These are phyloP conservation scores for Ibycter americanus DNA, from an alignment of 2,797 vertebrate genomes.

Conservation along the genomic window DNA sequence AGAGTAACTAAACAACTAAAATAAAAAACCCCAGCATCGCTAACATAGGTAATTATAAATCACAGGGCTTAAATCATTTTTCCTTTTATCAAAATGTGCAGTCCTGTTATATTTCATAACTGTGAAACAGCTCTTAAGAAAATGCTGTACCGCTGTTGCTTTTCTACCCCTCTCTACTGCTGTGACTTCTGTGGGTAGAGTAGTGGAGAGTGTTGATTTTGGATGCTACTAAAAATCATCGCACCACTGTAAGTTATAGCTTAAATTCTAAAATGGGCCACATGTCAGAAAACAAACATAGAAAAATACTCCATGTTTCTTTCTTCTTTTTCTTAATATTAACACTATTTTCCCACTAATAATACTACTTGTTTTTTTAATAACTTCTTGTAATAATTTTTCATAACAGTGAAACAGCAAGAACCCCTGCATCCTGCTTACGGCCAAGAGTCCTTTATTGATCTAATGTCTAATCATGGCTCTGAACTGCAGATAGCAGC, in stretches of 20 bases:
- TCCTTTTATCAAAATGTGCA: neutral
- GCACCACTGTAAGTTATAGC: neutral
- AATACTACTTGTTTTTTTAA: neutral
- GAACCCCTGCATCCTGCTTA: neutral
- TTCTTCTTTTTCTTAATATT: neutral
- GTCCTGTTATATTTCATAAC: neutral
- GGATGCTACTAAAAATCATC: neutral
- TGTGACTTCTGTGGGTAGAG: neutral
- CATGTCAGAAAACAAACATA: neutral
- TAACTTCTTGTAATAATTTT: neutral
- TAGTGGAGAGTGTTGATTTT: neutral
- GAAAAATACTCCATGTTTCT: neutral
- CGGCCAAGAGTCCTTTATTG: neutral
- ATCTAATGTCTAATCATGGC: neutral
- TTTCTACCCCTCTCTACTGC: neutral
- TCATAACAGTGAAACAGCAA: neutral
- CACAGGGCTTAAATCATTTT: neutral
- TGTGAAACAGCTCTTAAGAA: neutral
- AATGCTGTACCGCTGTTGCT: neutral
- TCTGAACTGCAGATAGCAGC: neutral
- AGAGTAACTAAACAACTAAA: neutral
- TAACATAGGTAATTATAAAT: neutral
- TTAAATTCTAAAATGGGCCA: neutral
- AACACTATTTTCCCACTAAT: neutral
- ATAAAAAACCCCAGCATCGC: fast-evolving